Evolutionary conservation across 2,888 invertebrate species (phyloP).

Genomic region (Allygus modestus): DNA sequence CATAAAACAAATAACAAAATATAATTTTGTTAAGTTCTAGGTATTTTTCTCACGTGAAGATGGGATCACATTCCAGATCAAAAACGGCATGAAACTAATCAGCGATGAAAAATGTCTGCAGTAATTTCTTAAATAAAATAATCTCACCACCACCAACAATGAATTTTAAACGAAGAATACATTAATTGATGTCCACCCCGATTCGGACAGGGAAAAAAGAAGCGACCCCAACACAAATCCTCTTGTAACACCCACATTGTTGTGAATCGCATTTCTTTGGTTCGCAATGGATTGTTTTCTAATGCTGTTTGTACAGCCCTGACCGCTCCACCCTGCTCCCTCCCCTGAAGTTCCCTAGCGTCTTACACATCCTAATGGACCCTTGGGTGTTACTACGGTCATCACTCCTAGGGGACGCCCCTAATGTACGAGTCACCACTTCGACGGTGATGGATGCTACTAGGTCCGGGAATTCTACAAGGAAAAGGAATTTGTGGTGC

Average conservation of each 20-base stretch:
- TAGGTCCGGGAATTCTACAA: neutral
- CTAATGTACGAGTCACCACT: constrained; percentile 7
- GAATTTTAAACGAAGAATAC: no score
- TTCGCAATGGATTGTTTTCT: constrained; percentile 7
- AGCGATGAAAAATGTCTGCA: no score
- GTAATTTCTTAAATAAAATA: no score
- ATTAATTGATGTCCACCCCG: no score
- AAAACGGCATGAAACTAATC: no score
- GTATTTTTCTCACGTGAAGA: no score
- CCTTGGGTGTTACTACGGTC: neutral
- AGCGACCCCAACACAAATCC: neutral
- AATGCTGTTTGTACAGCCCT: neutral
- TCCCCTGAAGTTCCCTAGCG: neutral
- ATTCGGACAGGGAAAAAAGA: no score
- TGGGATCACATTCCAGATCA: no score
- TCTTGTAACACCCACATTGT: neutral
- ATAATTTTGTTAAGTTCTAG: no score
- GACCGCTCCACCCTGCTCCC: neutral
- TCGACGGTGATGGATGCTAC: constrained; percentile 2
- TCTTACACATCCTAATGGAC: constrained; percentile 2
- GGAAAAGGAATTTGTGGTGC: no score
- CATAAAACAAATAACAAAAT: no score
- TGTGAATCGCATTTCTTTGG: neutral
- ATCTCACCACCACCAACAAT: no score
- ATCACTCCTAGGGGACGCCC: neutral